Percentiles rank a stretch among this genome's conserved stretches.
phyloP scores from a whole-genome alignment of 2,797 vertebrate species.

The Falco rusticolus region DNA sequence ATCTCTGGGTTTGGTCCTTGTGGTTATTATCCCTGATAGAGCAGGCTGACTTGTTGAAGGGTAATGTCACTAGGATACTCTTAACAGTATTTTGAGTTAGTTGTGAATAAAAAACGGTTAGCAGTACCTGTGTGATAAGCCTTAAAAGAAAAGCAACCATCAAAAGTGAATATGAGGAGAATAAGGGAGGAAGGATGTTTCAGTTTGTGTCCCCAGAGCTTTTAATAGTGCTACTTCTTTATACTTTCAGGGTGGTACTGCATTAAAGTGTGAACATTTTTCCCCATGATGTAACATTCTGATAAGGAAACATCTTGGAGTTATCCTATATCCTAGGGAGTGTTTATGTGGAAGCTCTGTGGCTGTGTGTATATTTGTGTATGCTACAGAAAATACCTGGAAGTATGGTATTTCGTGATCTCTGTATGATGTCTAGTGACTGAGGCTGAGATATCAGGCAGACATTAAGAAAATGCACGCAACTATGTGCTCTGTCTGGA shows the following conservation, averaged over 20 bases:
- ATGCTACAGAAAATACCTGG: background rate
- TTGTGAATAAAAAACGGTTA: background rate
- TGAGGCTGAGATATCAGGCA: background rate
- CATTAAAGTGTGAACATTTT: background rate
- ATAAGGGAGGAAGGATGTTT: background rate
- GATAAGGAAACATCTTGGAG: background rate
- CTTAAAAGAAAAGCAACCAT: background rate
- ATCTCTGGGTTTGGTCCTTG: background rate
- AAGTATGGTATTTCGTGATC: background rate
- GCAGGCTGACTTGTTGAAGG: background rate
- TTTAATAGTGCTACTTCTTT: background rate
- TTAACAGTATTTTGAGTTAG: background rate
- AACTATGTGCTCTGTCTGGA: background rate
- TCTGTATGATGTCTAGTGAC: background rate
- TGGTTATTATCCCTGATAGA: background rate
- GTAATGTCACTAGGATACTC: background rate
- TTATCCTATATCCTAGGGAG: background rate
- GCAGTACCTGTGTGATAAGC: background rate
- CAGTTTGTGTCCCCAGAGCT: background rate
- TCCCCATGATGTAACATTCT: background rate
- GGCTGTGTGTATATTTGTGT: background rate
- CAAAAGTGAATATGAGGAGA: background rate
- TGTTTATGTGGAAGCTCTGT: background rate
- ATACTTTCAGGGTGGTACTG: background rate
- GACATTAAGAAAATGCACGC: background rate